Conservation (phyloP, 2,113 vertebrate species). For the Bombycilla garrulus region DNA sequence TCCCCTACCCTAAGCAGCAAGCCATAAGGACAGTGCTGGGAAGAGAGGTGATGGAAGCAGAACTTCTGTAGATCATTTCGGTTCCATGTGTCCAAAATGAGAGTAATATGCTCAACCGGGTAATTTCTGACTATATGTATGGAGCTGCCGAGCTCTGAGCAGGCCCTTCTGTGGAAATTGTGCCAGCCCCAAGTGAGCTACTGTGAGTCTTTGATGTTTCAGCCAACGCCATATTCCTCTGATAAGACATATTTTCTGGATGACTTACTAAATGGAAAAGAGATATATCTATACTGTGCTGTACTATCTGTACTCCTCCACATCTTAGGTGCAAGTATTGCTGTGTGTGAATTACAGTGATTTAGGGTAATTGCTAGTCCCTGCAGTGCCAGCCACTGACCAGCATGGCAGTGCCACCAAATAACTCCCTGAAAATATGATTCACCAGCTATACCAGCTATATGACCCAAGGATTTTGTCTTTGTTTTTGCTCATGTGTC, state of each 20-base stretch:
- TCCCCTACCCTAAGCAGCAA: neutral
- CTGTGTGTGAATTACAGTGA: neutral
- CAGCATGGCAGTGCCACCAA: accelerated
- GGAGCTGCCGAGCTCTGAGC: accelerated
- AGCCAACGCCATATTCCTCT: accelerated
- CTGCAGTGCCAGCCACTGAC: neutral
- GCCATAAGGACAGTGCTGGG: neutral
- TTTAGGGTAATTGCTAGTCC: neutral
- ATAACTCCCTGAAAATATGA: neutral
- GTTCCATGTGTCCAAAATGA: neutral
- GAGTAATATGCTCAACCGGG: accelerated
- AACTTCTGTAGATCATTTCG: accelerated
- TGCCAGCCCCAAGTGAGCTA: neutral
- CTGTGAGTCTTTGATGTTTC: neutral
- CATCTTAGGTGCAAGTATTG: neutral
- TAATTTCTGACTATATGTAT: accelerated
- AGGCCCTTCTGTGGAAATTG: too few species aligned
- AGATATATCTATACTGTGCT: neutral
- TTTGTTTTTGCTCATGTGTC: neutral
- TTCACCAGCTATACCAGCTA: neutral
- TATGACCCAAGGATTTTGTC: neutral
- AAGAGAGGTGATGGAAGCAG: neutral
- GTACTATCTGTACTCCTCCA: too few species aligned
- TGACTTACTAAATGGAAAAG: neutral
- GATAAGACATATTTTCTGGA: neutral